Evolutionary conservation across 2,113 vertebrate genomes (phyloP), one percentile per base, ranked within the genome.

Genomic region (Catharus minimus): DNA sequence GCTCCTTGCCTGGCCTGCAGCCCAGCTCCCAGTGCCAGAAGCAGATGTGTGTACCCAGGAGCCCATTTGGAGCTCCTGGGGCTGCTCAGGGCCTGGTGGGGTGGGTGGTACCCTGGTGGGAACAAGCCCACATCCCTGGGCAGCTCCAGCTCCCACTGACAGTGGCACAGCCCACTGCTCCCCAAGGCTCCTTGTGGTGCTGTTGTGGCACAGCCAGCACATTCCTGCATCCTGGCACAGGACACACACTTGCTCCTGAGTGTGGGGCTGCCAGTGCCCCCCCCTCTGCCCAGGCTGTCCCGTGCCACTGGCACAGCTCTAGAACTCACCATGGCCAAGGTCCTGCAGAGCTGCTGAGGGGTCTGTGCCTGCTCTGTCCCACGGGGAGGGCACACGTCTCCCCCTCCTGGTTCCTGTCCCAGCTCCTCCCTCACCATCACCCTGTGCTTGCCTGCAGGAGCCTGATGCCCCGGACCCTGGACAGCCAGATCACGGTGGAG

Each of bases 401-500:
- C 13, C 3, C 27, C 49, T 58, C 36, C 27, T 4, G 1, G 1
- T 10, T 26, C 56, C 46, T 22, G 26, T 38, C n/a, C 41, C 0
- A 0, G 41, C 73, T 49, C 57, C 53, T 72, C 83, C 95, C 88
- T 97, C 28, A 97, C 49, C 27, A 1, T 7, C 30, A 3, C 76
- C 92, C 38, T 89, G 58, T 61, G 81, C 81, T 97, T 92, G 2
- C 1, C 76, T 90, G 58, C 96, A 99, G 99, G 97, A 98, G 98
- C 85, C 96, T 99, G 84, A 99, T 99, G 99, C 99, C 99, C 1
- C 97, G 98, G 16, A 99, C 99, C 0, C 95, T 99, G 1, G 98
- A 99, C 95, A 98, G 97, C 88, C 99, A 99, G 96, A 98, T 99
- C 97, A 99, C 99, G 0, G 97, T 99, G 94, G 99, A 99, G 97